A percentile compares a stretch with the other conserved stretches of the same genome.
These are phyloP conservation scores for Helleia helle DNA, from an alignment of 2,888 invertebrate genomes.

Conservation along the genomic window DNA sequence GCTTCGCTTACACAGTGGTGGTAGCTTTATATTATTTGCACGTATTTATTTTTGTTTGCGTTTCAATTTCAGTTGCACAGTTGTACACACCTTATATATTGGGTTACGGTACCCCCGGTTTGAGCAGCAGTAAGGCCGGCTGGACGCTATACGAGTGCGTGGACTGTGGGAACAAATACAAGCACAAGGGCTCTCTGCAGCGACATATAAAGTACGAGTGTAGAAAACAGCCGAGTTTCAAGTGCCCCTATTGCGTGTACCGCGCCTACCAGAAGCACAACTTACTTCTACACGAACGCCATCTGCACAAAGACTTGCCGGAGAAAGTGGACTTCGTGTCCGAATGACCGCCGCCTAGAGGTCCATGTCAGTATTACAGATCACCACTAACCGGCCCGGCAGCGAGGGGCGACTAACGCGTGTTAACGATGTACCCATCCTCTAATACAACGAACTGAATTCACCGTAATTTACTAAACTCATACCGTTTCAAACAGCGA, in stretches of 20 bases:
- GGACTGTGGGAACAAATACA: constrained; percentile 87
- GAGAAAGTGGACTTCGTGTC: constrained; percentile 71
- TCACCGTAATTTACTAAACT: no score
- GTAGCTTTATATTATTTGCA: constrained; percentile 55
- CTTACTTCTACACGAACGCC: constrained; percentile 69
- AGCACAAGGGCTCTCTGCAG: constrained; percentile 84
- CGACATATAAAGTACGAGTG: constrained; percentile 86
- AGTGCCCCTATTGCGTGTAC: constrained; percentile 80
- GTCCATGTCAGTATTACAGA: constrained; percentile 49
- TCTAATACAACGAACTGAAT: no score
- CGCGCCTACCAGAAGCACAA: constrained; percentile 79
- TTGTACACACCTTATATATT: constrained; percentile 72
- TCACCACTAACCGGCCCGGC: constrained; percentile 19
- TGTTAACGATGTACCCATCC: no score
- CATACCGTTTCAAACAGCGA: no score
- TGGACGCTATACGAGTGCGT: constrained; percentile 76
- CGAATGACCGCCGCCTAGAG: constrained; percentile 53
- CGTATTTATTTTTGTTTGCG: constrained; percentile 69
- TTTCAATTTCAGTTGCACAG: constrained; percentile 73
- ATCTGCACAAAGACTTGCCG: constrained; percentile 69
- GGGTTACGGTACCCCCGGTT: constrained; percentile 63
- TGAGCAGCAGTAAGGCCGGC: constrained; percentile 57
- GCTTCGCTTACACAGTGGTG: constrained; percentile 64
- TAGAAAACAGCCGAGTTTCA: constrained; percentile 79
- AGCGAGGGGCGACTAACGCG: constrained; percentile 8